Evolutionary conservation across 1,140 invertebrate species (phyloP).

Genomic region (Drosophila malerkotliana): DNA sequence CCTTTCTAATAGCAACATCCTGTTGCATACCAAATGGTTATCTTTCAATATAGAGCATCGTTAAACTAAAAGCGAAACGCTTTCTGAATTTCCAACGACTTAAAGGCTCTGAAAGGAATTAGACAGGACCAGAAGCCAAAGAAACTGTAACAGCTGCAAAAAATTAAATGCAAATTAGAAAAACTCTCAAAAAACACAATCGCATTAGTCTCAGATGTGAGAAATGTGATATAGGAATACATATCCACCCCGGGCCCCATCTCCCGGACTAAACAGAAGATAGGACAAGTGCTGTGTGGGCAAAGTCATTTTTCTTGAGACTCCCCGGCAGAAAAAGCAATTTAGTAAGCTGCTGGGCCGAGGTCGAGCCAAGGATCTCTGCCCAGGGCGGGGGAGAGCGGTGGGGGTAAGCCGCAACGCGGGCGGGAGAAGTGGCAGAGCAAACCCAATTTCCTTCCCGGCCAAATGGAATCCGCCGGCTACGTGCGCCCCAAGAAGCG

Average conservation of each 20-base stretch:
- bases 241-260: constrained; percentile 32
- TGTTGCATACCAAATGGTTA: constrained; percentile 74
- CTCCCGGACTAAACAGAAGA: not conserved
- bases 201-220: constrained; percentile 83
- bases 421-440: constrained; percentile 54
- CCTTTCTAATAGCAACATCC: constrained; percentile 40
- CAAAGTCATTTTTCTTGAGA: constrained; percentile 77
- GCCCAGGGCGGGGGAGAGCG: too few relatives aligned
- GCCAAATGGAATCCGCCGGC: constrained; percentile 73
- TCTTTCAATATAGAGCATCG: constrained; percentile 71
- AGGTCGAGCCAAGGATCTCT: constrained; percentile 33
- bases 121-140: constrained; percentile 15
- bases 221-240: constrained; percentile 80
- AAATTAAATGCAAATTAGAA: constrained; percentile 83
- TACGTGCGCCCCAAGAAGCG: constrained; percentile 74
- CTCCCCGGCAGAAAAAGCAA: constrained; percentile 68
- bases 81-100: constrained; percentile 74
- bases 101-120: constrained; percentile 53
- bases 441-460: constrained; percentile 77
- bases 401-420: constrained; percentile 55
- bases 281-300: constrained; percentile 37
- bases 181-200: constrained; percentile 77
- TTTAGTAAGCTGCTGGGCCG: constrained; percentile 73
- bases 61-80: constrained; percentile 73
- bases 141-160: constrained; percentile 74